Base-by-base conservation (phyloP, 2,888 invertebrate species). In the Caenorhabditis doughertyi region DNA sequence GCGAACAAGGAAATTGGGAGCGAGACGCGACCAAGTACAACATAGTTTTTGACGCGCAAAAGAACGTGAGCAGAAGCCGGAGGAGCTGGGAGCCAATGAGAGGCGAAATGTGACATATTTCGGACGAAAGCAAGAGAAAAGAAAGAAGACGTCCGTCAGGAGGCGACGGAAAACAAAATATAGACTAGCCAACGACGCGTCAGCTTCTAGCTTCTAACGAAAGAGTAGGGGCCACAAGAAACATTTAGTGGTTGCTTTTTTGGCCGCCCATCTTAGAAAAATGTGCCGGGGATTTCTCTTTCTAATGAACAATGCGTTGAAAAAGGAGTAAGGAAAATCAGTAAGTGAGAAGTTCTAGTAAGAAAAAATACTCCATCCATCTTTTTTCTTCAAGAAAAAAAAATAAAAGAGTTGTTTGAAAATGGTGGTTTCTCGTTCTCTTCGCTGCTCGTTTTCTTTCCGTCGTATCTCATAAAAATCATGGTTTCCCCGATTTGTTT, bases 91-190 rank as follows among this genome's bases (percentile, higher is more conserved):
- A 55, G 60, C 71, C 72, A 72, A 72, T 72, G 72, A 72, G 51
- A 67, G 56, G 27, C 65, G 67, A 74, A 67, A 67, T 76, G 76
- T 68, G 74, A 67, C 74, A 67, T 67, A 74, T 67, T 65, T 64
- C 47, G 65, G 73, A 25, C 47, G 56, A 67, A 72, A 51, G 39
- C 49, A 51, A 72, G 60, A 35, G 29, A 32, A 18, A 56, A 44
- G 51, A 58, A 67, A 56, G 35, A 68, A 60, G 76, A 76, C 76
- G 67, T 67, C 65, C 39, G 68, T 60, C 76, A 68, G 67, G 67
- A 68, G 68, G 58, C 76, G 68, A 67, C 76, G 68, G 58, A 68
- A 76, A 76, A 76, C 76, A 76, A 76, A 67, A 68, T 76, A 68
- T 76, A 51, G 76, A 68, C 67, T 76, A 21, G 72, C 27, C 23